Conservation (phyloP, 2,797 vertebrate species). For the Semaprochilodus insignis region DNA sequence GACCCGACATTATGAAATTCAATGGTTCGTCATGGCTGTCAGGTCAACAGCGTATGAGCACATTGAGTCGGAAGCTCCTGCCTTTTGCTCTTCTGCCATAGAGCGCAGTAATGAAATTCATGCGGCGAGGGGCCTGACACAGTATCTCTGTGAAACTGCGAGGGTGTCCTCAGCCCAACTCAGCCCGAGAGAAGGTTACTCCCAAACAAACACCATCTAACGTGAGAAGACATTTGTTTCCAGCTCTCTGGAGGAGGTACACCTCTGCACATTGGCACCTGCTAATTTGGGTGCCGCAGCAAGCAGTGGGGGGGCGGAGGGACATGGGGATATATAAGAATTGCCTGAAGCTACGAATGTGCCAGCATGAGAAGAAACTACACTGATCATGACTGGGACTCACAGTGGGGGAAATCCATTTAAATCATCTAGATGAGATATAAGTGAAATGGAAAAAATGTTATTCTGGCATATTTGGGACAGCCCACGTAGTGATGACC, state of each 20-base stretch:
- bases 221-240: constrained; percentile 49
- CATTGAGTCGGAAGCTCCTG: constrained; percentile 62
- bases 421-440: constrained; percentile 70
- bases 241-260: constrained; percentile 39
- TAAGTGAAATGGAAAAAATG: constrained; percentile 53
- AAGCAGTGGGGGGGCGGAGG: constrained; percentile 30
- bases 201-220: constrained; percentile 31
- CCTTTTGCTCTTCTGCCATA: constrained; percentile 49
- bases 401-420: constrained; percentile 65
- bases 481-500: constrained; percentile 68
- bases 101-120: constrained; percentile 62
- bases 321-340: constrained; percentile 46
- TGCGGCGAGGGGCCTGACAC: constrained; percentile 65
- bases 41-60: constrained; percentile 61
- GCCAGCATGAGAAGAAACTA: constrained; percentile 71
- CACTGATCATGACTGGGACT: constrained; percentile 70
- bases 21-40: constrained; percentile 70
- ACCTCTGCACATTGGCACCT: constrained; percentile 65
- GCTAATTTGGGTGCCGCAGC: constrained; percentile 62
- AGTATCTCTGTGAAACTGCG: constrained; percentile 58
- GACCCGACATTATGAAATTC: constrained; percentile 63
- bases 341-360: constrained; percentile 70
- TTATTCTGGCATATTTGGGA: constrained; percentile 72
- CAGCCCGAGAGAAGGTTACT: constrained; percentile 37
- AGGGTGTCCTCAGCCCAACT: constrained; percentile 43